Conservation (phyloP, 2,888 invertebrate species). For the Acleris holmiana region DNA sequence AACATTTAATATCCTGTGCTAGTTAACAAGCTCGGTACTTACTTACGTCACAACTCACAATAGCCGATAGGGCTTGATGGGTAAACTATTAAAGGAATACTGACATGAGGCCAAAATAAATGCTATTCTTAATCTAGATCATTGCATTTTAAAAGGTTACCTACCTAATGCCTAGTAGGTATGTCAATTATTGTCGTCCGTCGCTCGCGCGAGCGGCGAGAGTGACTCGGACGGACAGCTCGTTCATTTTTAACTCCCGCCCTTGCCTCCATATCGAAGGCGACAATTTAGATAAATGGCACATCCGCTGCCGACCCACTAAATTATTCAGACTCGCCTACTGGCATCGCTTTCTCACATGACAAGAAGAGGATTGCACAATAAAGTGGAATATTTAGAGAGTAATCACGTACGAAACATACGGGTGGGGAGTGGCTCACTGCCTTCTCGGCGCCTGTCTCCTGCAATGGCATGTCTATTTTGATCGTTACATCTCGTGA, state of each 20-base stretch:
- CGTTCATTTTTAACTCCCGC: conserved; percentile 73
- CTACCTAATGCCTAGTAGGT: too few relatives aligned
- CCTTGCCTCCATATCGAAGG: conserved; percentile 59
- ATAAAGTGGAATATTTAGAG: conserved; percentile 80
- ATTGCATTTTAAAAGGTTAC: too few relatives aligned
- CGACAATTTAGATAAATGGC: conserved; percentile 81
- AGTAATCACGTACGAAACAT: conserved; percentile 75
- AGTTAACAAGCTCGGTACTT: conserved; percentile 38
- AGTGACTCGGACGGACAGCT: conserved; percentile 60
- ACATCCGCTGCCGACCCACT: conserved; percentile 66
- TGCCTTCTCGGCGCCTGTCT: conserved; percentile 48
- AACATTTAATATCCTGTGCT: conserved; percentile 52
- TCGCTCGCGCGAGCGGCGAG: conserved; percentile 40
- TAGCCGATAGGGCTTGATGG: neutral
- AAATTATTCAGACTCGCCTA: conserved; percentile 73
- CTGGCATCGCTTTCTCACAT: conserved; percentile 69
- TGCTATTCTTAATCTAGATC: too few relatives aligned
- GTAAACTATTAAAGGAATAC: neutral
- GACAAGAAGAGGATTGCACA: conserved; percentile 75
- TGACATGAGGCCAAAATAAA: too few relatives aligned
- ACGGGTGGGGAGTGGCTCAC: conserved; percentile 57
- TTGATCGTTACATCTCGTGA: conserved; percentile 49
- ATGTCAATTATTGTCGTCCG: too few relatives aligned
- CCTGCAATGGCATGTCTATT: conserved; percentile 60
- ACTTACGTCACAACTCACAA: conserved; percentile 25